A percentile compares a stretch with the other conserved stretches of the same genome.
These are phyloP conservation scores for Syngnathoides biaculeatus DNA, from an alignment of 2,113 vertebrate genomes.

Conservation along the genomic window DNA sequence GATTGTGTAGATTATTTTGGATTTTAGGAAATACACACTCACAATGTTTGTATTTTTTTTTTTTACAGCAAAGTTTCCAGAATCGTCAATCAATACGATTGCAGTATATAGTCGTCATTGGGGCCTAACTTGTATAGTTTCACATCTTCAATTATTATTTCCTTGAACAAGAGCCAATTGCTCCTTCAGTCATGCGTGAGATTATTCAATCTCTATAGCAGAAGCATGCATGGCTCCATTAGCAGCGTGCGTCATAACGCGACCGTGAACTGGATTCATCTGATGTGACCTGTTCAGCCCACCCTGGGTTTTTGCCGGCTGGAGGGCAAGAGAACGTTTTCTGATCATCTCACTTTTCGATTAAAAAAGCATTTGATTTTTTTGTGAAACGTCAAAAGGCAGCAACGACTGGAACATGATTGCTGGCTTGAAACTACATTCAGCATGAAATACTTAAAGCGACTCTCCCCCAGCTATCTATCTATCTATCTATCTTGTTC, in stretches of 20 bases:
- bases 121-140: neutral
- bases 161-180: neutral
- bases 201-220: neutral
- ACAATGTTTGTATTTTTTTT: no score
- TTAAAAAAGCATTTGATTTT: no score
- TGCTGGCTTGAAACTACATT: no score
- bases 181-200: neutral
- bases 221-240: constrained; percentile 10
- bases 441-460: no score
- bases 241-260: constrained; percentile 28
- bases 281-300: constrained; percentile 38
- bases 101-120: no score
- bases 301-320: constrained; percentile 17
- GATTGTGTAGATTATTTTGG: no score
- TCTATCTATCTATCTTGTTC: no score
- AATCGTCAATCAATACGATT: no score
- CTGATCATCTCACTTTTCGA: constrained; percentile 5
- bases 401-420: no score
- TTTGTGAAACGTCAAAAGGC: neutral
- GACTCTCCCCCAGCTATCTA: no score
- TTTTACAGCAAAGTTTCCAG: no score
- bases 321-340: constrained; percentile 3
- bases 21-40: no score
- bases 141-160: neutral
- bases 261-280: constrained; percentile 42